Percentiles rank a stretch among this genome's conserved stretches.
Conservation (phyloP, 2,113 vertebrate genomes). For the Eira barbara region DNA sequence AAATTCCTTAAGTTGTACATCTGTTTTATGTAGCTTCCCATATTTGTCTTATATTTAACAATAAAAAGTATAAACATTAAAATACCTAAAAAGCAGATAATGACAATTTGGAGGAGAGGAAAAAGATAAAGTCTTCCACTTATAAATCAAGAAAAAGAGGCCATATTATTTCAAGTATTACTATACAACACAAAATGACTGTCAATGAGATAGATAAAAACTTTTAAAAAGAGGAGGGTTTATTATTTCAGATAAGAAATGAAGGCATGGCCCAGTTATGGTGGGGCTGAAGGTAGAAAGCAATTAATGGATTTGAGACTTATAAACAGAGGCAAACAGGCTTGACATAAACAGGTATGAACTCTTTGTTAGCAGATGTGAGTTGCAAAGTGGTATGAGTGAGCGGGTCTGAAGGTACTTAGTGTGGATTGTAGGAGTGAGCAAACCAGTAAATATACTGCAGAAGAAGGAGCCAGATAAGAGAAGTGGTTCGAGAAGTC, state of each 20-base stretch:
- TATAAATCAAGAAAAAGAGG: neutral
- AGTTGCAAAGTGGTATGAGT: neutral
- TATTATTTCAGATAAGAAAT: neutral
- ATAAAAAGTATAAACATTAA: neutral
- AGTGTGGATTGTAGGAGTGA: neutral
- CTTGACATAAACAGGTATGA: neutral
- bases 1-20: neutral
- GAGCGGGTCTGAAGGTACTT: neutral
- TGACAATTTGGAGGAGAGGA: neutral
- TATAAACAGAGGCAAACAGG: neutral
- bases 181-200: neutral
- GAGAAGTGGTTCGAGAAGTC: neutral
- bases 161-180: neutral
- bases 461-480: neutral
- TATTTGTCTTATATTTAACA: neutral
- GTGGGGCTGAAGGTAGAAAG: neutral
- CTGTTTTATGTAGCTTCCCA: neutral
- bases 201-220: neutral
- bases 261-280: neutral
- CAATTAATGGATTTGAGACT: slow-evolving; percentile 2
- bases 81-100: neutral
- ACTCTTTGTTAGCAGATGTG: neutral
- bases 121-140: neutral
- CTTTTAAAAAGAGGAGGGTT: neutral
- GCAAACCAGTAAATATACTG: neutral